Evolutionary conservation across 2,113 vertebrate species (phyloP).

Genomic region (Ictalurus furcatus): DNA sequence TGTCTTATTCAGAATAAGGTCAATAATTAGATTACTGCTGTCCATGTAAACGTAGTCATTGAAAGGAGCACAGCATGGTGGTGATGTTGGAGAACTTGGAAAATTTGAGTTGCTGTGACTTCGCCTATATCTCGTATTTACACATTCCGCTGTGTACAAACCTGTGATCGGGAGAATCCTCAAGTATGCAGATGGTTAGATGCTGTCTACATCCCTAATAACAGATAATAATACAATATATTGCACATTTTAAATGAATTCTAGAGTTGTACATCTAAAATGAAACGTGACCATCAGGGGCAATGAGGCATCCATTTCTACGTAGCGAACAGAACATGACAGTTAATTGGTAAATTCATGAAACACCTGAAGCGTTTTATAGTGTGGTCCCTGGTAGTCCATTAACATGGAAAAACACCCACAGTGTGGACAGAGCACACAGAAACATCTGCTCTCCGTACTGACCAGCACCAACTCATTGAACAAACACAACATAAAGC

Average conservation of each 20-base stretch:
- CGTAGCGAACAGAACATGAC: background rate
- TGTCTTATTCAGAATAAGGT: no score
- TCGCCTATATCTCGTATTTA: background rate
- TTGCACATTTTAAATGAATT: background rate
- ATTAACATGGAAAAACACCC: constrained; percentile 34
- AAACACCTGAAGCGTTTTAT: background rate
- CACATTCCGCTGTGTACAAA: background rate
- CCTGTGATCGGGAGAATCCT: background rate
- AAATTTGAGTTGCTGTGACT: background rate
- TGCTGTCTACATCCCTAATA: background rate
- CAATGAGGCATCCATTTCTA: background rate
- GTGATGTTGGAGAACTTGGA: background rate
- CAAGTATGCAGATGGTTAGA: background rate
- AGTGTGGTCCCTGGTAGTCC: constrained; percentile 15
- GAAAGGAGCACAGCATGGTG: background rate
- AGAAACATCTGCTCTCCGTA: constrained; percentile 25
- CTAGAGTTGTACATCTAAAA: no score
- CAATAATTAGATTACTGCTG: no score
- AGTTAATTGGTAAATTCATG: constrained; percentile 26
- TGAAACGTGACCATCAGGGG: background rate
- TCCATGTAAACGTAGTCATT: background rate
- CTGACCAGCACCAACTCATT: background rate
- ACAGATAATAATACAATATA: background rate
- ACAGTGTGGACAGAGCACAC: constrained; percentile 37
- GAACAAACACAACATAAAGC: background rate